Evolutionary conservation across 2,797 vertebrate genomes (phyloP).

Genomic region (Tadarida brasiliensis): DNA sequence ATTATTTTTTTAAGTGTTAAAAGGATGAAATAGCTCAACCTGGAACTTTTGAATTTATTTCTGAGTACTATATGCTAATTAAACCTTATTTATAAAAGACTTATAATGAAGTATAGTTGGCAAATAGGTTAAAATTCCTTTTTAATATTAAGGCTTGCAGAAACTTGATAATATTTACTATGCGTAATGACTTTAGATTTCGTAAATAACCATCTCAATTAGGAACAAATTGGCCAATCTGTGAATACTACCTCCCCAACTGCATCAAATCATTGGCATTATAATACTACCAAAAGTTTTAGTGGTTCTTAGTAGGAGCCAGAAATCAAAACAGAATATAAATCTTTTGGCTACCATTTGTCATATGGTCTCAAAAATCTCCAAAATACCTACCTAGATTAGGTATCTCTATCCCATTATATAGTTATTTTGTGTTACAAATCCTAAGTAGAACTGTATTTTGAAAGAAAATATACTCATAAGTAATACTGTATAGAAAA

Average conservation of each 20-base stretch:
- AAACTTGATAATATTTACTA: constrained; percentile 74
- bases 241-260: constrained; percentile 59
- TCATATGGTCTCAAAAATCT: constrained; percentile 29
- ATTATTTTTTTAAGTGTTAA: constrained; percentile 60
- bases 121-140: constrained; percentile 56
- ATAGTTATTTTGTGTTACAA: constrained; percentile 31
- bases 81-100: constrained; percentile 62
- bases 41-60: constrained; percentile 39
- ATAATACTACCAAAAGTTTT: not conserved
- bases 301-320: not conserved
- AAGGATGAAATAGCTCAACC: not conserved
- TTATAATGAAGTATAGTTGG: constrained; percentile 63
- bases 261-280: constrained; percentile 15
- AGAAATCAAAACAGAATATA: constrained; percentile 50
- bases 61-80: not conserved
- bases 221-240: constrained; percentile 65
- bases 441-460: constrained; percentile 48
- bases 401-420: not conserved
- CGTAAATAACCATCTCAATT: constrained; percentile 59
- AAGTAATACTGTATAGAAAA: constrained; percentile 53
- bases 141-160: constrained; percentile 69
- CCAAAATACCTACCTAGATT: not conserved
- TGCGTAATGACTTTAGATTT: constrained; percentile 61
- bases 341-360: not conserved
- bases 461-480: constrained; percentile 44